phyloP scores from a whole-genome alignment of 2,797 vertebrate species.

The Ptychobarbus kaznakovi region DNA sequence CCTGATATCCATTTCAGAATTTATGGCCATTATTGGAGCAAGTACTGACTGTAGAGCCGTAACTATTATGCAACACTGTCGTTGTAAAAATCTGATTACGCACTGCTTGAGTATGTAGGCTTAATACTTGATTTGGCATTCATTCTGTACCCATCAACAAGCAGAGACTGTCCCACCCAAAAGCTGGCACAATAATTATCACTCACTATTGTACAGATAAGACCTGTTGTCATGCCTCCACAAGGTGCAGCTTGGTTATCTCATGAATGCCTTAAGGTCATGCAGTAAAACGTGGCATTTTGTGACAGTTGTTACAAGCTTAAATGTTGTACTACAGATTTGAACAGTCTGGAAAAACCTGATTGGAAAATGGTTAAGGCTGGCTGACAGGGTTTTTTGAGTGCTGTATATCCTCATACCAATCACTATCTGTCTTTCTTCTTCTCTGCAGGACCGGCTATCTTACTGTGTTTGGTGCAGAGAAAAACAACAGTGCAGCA shows the following conservation, averaged over 20 bases:
- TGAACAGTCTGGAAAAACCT: slow-evolving; percentile 1
- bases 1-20: background rate
- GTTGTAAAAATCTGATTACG: too few species aligned
- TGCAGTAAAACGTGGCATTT: background rate
- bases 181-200: slow-evolving; percentile 23
- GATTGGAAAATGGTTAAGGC: background rate
- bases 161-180: slow-evolving; percentile 32
- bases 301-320: background rate
- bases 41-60: background rate
- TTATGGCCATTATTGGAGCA: background rate
- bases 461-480: slow-evolving; percentile 77
- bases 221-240: slow-evolving; percentile 34
- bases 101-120: background rate
- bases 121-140: background rate
- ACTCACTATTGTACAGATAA: slow-evolving; percentile 8
- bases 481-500: slow-evolving; percentile 61
- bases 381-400: background rate
- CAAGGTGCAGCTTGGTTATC: slow-evolving; percentile 40
- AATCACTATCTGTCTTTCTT: background rate
- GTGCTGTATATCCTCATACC: background rate
- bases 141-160: background rate
- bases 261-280: background rate
- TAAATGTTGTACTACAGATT: background rate
- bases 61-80: background rate
- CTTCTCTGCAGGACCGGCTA: slow-evolving; percentile 80